Evolutionary conservation across 2,888 invertebrate genomes (phyloP), one percentile per base, ranked within the genome.

Genomic region (Melieria omissa): DNA sequence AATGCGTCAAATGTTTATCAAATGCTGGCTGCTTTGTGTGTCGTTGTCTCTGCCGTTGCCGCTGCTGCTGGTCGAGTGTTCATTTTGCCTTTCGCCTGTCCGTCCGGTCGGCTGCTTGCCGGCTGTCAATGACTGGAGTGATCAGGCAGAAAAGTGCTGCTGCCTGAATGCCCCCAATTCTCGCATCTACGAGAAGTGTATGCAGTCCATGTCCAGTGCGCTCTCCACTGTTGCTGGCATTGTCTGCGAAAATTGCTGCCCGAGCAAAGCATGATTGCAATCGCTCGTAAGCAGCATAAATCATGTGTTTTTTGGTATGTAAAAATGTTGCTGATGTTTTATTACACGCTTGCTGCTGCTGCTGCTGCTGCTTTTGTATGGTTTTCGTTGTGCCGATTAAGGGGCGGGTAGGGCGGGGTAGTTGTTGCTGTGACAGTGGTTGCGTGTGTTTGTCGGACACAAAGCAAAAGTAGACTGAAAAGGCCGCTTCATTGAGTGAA

Each of bases 1-100:
- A 74, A 73, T 76, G 74, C 74, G 74, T 76, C 69, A 72, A 73
- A 76, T 74, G 72, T 67, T 67, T 67, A 67, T 67, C 67, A 67
- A 67, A 45, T 52, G 52, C 14, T 52, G 12, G 12, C n/a, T 58
- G 58, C 14, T 14, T 10, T 57, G 10, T 57, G 12, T 49, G 49
- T 3, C 12, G 49, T 52, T 52, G 9, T 14, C 14, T 12, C 14
- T 52, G 52, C 8, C 9, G 52, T 5, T 52, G 6, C 1, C 5
- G 29, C 41, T 64, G 52, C 47, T 29, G 52, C 42, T 41, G 41
- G 52, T 52, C 14, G 6, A 6, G 14, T 52, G 52, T 52, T 52
- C n/a, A 14, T 52, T n/a, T 52, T 52, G 52, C n/a, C 14, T 6
- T 9, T 5, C n/a, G 52, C 49, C 9, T 49, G 9, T 9, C 3